These are phyloP conservation scores for Gephyroberyx darwinii DNA, from an alignment of 2,797 vertebrate genomes.

Conservation along the genomic window DNA sequence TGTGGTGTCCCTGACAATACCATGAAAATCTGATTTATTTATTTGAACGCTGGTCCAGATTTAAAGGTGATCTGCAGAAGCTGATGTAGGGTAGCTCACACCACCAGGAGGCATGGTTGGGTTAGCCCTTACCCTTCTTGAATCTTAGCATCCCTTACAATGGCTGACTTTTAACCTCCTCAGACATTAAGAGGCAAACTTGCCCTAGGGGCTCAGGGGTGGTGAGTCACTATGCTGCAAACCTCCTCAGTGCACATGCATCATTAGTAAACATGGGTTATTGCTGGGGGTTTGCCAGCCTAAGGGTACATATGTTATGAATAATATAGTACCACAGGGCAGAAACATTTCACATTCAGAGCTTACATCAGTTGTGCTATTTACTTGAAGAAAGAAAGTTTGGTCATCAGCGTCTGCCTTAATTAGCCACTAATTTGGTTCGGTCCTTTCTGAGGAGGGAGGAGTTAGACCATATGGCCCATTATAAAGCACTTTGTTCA, in stretches of 20 bases:
- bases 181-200: slow-evolving; percentile 50
- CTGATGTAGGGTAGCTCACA: slow-evolving; percentile 18
- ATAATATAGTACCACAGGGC: slow-evolving; percentile 70
- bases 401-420: slow-evolving; percentile 52
- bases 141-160: slow-evolving; percentile 28
- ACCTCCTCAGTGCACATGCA: slow-evolving; percentile 59
- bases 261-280: slow-evolving; percentile 61
- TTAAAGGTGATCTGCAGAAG: neutral
- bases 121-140: slow-evolving; percentile 21
- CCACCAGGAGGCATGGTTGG: slow-evolving; percentile 55
- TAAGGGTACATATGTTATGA: slow-evolving; percentile 59
- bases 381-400: slow-evolving; percentile 42
- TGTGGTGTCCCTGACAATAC: too few species aligned
- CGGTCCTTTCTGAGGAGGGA: slow-evolving; percentile 57
- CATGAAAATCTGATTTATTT: neutral
- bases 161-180: slow-evolving; percentile 47
- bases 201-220: slow-evolving; percentile 37
- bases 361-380: slow-evolving; percentile 22
- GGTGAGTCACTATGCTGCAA: slow-evolving; percentile 62
- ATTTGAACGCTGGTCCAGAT: neutral
- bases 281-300: slow-evolving; percentile 50
- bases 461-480: slow-evolving; percentile 77
- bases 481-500: slow-evolving; percentile 81
- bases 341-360: slow-evolving; percentile 28
- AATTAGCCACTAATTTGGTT: slow-evolving; percentile 66